These are phyloP conservation scores for Sebastes variabilis DNA, from an alignment of 2,797 vertebrate genomes.

Conservation along the genomic window DNA sequence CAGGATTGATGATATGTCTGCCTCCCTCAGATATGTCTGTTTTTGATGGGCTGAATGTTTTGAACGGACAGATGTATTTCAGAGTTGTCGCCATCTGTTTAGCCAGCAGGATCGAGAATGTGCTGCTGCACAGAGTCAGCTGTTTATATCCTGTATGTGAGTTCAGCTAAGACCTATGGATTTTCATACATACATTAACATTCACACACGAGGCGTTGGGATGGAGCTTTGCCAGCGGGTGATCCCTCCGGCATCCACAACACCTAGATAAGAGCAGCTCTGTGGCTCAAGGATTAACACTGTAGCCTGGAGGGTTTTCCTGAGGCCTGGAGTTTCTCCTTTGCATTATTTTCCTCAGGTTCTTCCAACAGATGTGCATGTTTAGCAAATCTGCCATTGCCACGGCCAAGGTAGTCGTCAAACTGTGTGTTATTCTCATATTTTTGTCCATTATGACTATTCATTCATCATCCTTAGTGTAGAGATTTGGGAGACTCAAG, in stretches of 20 bases:
- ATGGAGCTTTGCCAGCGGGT: neutral
- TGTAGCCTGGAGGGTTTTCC: neutral
- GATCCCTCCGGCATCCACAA: neutral
- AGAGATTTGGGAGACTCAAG: neutral
- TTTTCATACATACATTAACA: slow-evolving; percentile 8
- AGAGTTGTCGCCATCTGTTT: neutral
- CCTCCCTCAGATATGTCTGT: slow-evolving; percentile 6
- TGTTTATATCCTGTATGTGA: neutral
- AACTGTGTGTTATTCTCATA: neutral
- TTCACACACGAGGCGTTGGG: neutral
- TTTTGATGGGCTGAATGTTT: neutral
- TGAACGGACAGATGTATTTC: neutral
- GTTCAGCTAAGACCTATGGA: neutral
- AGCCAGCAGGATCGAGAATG: neutral
- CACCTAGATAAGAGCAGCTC: slow-evolving; percentile 7
- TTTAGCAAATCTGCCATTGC: neutral
- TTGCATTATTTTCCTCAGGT: neutral
- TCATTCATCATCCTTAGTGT: neutral
- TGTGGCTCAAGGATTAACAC: slow-evolving; percentile 9
- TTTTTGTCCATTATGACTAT: neutral
- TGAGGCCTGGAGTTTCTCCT: neutral
- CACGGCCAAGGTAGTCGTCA: neutral
- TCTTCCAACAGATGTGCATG: neutral
- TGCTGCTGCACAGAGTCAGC: neutral
- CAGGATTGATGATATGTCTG: neutral